Evolutionary conservation across 1,140 invertebrate genomes (phyloP).

Genomic region (Cydia fagiglandana): DNA sequence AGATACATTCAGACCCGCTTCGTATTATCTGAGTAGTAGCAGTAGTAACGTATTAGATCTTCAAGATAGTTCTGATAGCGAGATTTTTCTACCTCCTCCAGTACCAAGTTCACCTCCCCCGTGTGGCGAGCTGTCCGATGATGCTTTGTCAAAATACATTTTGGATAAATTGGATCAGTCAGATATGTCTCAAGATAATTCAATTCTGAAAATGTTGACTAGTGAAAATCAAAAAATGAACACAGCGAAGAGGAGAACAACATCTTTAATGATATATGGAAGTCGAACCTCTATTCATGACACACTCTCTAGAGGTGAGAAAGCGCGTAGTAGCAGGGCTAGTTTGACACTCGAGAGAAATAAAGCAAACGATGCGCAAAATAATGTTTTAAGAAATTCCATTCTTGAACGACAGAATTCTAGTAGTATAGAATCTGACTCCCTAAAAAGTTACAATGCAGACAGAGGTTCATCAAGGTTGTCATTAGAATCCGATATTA

Average conservation of each 20-base stretch:
- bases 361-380: constrained; percentile 51
- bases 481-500: constrained; percentile 75
- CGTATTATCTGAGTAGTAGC: constrained; percentile 87
- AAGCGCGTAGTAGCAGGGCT: constrained; percentile 72
- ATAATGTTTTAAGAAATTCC: constrained; percentile 59
- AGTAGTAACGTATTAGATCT: constrained; percentile 82
- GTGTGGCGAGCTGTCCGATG: constrained; percentile 81
- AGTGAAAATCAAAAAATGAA: constrained; percentile 73
- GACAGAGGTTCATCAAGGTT: constrained; percentile 75
- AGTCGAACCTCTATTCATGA: constrained; percentile 77
- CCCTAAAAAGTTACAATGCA: constrained; percentile 73
- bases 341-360: constrained; percentile 66
- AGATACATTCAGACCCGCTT: constrained; percentile 91
- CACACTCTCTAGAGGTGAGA: constrained; percentile 76
- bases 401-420: constrained; percentile 65
- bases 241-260: constrained; percentile 70
- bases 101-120: constrained; percentile 88
- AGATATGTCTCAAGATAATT: constrained; percentile 70
- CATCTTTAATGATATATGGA: constrained; percentile 78
- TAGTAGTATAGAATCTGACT: constrained; percentile 71
- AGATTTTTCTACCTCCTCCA: constrained; percentile 89
- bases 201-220: constrained; percentile 74
- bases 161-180: constrained; percentile 74
- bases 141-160: constrained; percentile 72
- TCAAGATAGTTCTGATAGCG: constrained; percentile 90